Conservation (phyloP, 2,888 invertebrate genomes). For the Gordius sp. region DNA sequence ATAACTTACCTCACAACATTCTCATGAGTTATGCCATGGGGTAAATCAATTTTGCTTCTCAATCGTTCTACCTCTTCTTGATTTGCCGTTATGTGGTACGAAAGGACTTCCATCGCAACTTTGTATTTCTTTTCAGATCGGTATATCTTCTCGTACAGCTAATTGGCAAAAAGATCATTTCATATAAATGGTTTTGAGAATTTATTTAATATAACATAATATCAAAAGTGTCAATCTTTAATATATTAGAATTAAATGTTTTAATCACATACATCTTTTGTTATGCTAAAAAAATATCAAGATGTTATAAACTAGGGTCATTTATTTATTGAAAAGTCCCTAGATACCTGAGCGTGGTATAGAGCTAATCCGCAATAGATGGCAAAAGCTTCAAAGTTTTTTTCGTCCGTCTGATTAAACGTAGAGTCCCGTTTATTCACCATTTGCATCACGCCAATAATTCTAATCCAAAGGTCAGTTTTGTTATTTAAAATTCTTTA, state of each 20-base stretch:
- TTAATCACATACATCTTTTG: too few species aligned
- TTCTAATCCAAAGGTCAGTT: conserved; percentile 29
- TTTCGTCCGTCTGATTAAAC: conserved; percentile 44
- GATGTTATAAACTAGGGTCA: too few species aligned
- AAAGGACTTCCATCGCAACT: conserved; percentile 50
- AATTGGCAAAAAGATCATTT: conserved; percentile 18
- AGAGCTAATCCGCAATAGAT: conserved; percentile 57
- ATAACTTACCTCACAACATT: not conserved
- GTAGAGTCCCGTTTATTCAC: conserved; percentile 37
- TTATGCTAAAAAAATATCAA: too few species aligned
- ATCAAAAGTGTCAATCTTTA: too few species aligned
- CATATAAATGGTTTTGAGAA: too few species aligned
- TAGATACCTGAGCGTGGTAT: conserved; percentile 50
- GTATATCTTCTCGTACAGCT: conserved; percentile 50
- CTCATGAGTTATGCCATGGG: not conserved
- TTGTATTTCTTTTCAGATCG: conserved; percentile 53
- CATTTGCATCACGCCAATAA: conserved; percentile 66
- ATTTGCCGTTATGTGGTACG: conserved; percentile 51
- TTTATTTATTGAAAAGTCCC: too few species aligned
- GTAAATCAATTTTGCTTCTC: not conserved
- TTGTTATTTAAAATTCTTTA: not conserved
- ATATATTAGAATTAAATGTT: too few species aligned
- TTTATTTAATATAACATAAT: not conserved
- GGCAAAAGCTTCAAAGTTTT: conserved; percentile 53
- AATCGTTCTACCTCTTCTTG: conserved; percentile 38